phyloP scores from a whole-genome alignment of 2,797 vertebrate genomes.

The Garrulus glandarius region DNA sequence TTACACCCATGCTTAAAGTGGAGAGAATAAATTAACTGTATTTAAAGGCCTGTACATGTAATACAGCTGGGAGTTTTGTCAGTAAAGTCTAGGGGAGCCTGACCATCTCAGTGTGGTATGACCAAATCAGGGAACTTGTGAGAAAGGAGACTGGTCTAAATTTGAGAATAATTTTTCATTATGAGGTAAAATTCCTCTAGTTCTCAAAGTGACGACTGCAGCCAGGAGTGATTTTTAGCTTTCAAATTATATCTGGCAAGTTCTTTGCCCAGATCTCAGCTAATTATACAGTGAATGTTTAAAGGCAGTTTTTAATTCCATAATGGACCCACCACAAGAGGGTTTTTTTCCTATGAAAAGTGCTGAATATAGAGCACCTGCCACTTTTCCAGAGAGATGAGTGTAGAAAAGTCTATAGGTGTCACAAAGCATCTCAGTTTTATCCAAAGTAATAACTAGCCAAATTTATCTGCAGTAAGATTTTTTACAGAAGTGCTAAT shows the following conservation, averaged over 20 bases:
- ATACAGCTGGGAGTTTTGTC: background rate
- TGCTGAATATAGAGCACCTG: background rate
- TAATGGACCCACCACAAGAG: background rate
- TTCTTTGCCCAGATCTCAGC: background rate
- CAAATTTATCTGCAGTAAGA: background rate
- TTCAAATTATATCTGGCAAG: conserved; percentile 11
- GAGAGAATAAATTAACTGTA: background rate
- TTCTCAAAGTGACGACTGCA: background rate
- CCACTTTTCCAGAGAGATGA: background rate
- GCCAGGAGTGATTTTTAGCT: background rate
- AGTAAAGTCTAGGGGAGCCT: background rate
- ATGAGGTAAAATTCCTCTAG: background rate
- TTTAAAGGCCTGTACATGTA: background rate
- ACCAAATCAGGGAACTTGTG: background rate
- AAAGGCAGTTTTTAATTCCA: conserved; percentile 42
- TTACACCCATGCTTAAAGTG: background rate
- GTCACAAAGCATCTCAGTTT: background rate
- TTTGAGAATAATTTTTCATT: background rate
- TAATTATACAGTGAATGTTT: background rate
- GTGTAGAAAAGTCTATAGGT: background rate
- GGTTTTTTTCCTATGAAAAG: background rate
- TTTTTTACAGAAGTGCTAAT: background rate
- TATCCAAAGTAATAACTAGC: background rate
- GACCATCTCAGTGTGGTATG: background rate
- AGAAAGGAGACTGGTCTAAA: background rate